Evolutionary conservation across 2,797 vertebrate genomes (phyloP), one percentile per base, ranked within the genome.

Genomic region (Acestrorhynchus altus): DNA sequence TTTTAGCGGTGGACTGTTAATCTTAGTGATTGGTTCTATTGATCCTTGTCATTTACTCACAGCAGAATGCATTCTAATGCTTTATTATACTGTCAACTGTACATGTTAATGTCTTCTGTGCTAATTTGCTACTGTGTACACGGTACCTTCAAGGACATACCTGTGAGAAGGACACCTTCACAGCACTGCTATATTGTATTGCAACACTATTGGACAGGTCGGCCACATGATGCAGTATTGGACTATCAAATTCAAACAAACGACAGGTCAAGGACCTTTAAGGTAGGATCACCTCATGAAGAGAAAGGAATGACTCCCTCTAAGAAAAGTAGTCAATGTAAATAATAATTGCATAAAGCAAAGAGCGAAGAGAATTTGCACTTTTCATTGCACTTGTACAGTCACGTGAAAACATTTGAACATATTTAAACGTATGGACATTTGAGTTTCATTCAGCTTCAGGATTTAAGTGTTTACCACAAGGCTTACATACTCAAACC

Each of bases 111-210:
- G 9, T 35, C 26, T 65, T 65, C 42, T 46, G 0, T 24, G 63
- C 22, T 44, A 15, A 65, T 42, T 61, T 22, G 35, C 44, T 22
- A 4, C n/a, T 57, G n/a, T 59, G 15, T 49, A 39, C 49, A 16
- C 28, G n/a, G 24, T 44, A 7, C 28, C 5, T 26, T 26, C 24
- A n/a, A 60, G 31, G 49, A 54, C 46, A 51, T 47, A 8, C 16
- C 35, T 51, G 49, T 65, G 51, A 73, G 42, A 76, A 76, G 81
- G 77, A 64, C 81, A 82, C 56, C 24, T 22, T 31, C 49, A 28
- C 64, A 49, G 72, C 42, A 47, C 51, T 63, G 44, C 64, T 10
- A 69, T 72, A 77, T 59, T 83, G 35, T 70, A 69, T 74, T 77
- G 11, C 59, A 71, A 9, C n/a, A 39, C 63, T 77, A 42, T 63